phyloP scores from a whole-genome alignment of 2,113 vertebrate species.

The Eptatretus burgeri region DNA sequence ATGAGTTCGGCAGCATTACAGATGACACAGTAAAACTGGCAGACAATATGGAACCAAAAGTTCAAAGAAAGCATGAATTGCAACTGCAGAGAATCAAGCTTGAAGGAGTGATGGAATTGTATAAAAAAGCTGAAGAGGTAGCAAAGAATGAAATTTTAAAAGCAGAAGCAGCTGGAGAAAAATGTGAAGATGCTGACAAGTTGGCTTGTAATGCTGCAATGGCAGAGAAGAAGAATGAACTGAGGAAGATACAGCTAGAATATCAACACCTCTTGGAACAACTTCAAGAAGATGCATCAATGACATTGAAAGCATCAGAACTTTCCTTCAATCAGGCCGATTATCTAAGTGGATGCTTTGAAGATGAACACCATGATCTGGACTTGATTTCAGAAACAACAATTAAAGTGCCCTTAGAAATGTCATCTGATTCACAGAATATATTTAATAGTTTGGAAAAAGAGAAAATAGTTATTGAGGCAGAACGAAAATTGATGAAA shows the following conservation, averaged over 20 bases:
- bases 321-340: no score
- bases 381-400: no score
- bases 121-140: conserved; percentile 35
- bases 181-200: conserved; percentile 37
- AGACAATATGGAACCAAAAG: conserved; percentile 23
- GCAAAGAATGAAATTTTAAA: conserved; percentile 27
- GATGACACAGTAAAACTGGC: conserved; percentile 45
- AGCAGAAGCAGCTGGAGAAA: conserved; percentile 46
- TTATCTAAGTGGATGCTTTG: no score
- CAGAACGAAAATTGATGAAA: not conserved
- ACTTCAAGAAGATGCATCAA: conserved; percentile 39
- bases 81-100: no score
- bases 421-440: no score
- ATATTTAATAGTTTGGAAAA: no score
- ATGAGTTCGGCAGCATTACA: conserved; percentile 54
- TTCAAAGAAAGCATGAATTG: no score
- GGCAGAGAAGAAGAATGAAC: conserved; percentile 50
- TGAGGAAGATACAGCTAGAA: conserved; percentile 26
- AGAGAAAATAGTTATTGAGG: no score
- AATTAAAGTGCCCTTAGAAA: no score
- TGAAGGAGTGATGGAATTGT: conserved; percentile 52
- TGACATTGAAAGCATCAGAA: conserved; percentile 33
- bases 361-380: no score
- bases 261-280: conserved; percentile 24
- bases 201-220: conserved; percentile 42